A percentile compares a stretch with the other conserved stretches of the same genome.
Conservation (phyloP, 2,888 invertebrate genomes). For the Minunthozetes semirufus region DNA sequence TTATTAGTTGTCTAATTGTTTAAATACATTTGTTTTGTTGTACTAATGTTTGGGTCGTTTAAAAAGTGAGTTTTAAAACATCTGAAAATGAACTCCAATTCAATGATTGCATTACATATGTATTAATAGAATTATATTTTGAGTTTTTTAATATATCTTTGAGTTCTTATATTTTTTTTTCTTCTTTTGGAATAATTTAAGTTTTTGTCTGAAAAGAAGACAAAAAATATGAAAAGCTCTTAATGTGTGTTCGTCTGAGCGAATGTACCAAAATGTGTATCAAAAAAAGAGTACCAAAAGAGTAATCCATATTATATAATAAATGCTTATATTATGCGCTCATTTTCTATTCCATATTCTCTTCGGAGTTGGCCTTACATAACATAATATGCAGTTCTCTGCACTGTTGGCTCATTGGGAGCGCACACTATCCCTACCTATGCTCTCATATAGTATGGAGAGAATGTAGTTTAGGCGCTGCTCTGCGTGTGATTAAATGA, state of each 20-base stretch:
- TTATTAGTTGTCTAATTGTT: not conserved
- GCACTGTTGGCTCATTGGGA: not conserved
- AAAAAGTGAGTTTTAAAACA: not conserved
- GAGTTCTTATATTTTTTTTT: not conserved
- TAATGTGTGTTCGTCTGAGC: not conserved
- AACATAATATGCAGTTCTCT: not conserved
- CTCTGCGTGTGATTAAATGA: conserved; percentile 18
- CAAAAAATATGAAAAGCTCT: not conserved
- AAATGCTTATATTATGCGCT: conserved; percentile 11
- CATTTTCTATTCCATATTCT: not conserved
- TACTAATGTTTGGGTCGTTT: not conserved
- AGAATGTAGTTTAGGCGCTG: not conserved
- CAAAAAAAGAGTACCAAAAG: too few relatives aligned
- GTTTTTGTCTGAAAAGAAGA: not conserved
- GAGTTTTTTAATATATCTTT: not conserved
- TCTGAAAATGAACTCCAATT: not conserved
- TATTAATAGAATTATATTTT: too few relatives aligned
- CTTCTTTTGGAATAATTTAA: not conserved
- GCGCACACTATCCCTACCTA: not conserved
- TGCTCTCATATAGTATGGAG: not conserved
- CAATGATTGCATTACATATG: not conserved
- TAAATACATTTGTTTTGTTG: not conserved
- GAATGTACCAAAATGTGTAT: too few relatives aligned
- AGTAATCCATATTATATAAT: conserved; percentile 8
- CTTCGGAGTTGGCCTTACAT: not conserved